A percentile compares a stretch with the other conserved stretches of the same genome.
Evolutionary conservation across 2,888 invertebrate species (phyloP).

Genomic region (Cenopis cana): DNA sequence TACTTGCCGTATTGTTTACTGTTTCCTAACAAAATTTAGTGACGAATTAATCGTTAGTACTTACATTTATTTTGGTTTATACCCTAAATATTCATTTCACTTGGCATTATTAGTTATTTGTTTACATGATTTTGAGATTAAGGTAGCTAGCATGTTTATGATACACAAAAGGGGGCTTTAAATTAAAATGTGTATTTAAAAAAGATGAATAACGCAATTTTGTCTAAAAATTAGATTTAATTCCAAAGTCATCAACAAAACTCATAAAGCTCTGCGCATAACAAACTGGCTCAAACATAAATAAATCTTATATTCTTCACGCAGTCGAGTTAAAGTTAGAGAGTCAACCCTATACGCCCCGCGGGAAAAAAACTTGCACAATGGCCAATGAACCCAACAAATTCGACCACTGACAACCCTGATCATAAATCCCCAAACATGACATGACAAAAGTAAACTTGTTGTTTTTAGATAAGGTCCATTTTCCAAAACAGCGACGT

Average conservation of each 20-base stretch:
- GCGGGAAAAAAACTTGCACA: conserved; percentile 23
- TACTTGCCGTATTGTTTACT: too few species aligned
- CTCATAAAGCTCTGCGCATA: conserved; percentile 9
- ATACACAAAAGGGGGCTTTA: too few species aligned
- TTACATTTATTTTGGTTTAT: too few species aligned
- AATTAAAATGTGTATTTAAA: background rate
- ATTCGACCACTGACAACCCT: conserved; percentile 24
- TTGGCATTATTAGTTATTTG: too few species aligned
- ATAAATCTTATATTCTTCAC: conserved; percentile 23
- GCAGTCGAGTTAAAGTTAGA: conserved; percentile 1
- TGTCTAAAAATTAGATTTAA: background rate
- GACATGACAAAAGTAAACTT: background rate
- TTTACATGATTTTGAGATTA: background rate
- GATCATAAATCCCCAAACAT: background rate
- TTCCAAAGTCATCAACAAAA: background rate
- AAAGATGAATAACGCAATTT: background rate
- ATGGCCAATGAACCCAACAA: conserved; percentile 36
- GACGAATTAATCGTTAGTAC: too few species aligned
- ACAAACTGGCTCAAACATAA: conserved; percentile 16
- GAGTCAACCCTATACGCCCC: conserved; percentile 32
- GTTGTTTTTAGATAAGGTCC: background rate
- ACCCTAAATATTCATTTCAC: too few species aligned
- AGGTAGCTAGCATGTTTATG: background rate
- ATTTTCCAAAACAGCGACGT: background rate
- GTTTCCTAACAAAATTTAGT: too few species aligned